Percentiles rank a stretch among this genome's conserved stretches.
Evolutionary conservation across 2,797 vertebrate genomes (phyloP).

Genomic region (Macrochelys suwanniensis): DNA sequence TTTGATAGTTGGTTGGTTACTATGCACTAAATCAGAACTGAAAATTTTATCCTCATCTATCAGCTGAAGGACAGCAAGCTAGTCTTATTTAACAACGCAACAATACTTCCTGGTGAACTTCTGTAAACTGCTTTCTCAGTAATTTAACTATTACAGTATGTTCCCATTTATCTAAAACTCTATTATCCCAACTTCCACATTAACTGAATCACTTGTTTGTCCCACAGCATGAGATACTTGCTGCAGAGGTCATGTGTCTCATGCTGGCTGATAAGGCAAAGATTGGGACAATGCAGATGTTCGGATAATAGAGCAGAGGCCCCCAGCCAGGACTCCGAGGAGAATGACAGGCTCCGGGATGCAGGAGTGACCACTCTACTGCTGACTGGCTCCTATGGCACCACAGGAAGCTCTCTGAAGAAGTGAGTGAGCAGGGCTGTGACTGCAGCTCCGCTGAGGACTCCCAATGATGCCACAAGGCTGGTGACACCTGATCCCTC

Average conservation of each 20-base stretch:
- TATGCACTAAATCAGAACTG: neutral
- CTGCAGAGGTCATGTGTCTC: neutral
- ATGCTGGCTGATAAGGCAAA: neutral
- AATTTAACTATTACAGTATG: neutral
- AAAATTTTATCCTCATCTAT: neutral
- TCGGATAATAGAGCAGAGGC: neutral
- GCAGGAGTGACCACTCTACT: neutral
- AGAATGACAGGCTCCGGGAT: neutral
- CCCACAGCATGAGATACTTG: neutral
- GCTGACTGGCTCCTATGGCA: neutral
- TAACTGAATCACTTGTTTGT: neutral
- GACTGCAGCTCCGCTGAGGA: neutral
- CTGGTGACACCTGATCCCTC: neutral
- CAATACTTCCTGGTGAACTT: neutral
- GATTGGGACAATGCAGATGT: neutral
- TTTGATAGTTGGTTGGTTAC: neutral
- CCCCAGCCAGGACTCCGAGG: no score
- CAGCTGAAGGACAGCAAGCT: neutral
- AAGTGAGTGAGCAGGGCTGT: neutral
- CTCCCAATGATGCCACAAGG: neutral
- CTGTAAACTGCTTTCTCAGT: neutral
- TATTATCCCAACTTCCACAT: neutral
- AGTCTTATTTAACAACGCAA: neutral
- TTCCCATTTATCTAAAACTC: neutral
- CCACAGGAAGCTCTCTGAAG: neutral